Evolutionary conservation across 2,888 invertebrate genomes (phyloP).

Genomic region (Philhelius pedissequus): DNA sequence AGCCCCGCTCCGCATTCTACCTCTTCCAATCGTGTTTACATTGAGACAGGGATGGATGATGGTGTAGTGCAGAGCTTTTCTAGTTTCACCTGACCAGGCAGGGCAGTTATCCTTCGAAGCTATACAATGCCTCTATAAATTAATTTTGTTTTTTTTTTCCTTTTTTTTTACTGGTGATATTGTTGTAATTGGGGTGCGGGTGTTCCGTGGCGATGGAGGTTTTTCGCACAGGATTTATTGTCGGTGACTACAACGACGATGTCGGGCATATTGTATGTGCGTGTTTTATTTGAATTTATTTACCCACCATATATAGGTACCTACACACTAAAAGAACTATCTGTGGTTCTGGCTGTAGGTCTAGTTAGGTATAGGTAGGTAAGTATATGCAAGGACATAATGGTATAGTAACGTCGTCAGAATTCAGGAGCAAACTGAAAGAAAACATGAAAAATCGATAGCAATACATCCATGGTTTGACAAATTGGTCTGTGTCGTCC

Average conservation of each 20-base stretch:
- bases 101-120: not conserved
- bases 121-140: constrained; percentile 45
- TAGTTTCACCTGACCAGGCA: constrained; percentile 34
- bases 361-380: no score
- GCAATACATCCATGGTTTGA: constrained; percentile 41
- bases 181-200: not conserved
- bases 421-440: not conserved
- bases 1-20: not conserved
- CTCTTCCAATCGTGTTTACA: not conserved
- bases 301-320: constrained; percentile 56
- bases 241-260: not conserved
- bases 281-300: constrained; percentile 61
- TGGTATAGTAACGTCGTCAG: not conserved
- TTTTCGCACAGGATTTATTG: not conserved
- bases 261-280: constrained; percentile 16
- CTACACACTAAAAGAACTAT: not conserved
- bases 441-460: constrained; percentile 54
- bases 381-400: constrained; percentile 18
- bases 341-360: not conserved
- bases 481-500: constrained; percentile 38
- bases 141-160: not conserved
- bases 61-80: constrained; percentile 25
- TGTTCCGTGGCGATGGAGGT: not conserved
- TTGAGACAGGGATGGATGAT: not conserved
- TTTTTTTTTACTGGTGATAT: not conserved